Evolutionary conservation across 2,888 invertebrate species (phyloP).

Genomic region (Osedax fenrisi): DNA sequence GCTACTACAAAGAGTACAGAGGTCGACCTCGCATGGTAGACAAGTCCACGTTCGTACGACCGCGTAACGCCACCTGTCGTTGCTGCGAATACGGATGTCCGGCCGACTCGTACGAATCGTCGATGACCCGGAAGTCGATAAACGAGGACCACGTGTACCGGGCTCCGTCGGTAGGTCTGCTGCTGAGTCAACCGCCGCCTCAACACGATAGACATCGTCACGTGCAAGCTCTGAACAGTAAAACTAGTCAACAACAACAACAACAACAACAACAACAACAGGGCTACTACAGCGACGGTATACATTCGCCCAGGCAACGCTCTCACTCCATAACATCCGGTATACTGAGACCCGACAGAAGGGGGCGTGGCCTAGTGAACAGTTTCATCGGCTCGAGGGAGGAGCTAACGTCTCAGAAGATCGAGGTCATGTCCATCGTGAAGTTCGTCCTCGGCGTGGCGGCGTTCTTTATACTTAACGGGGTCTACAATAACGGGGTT

Average conservation of each 20-base stretch:
- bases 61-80: neutral
- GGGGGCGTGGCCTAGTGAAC: neutral
- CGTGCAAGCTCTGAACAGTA: neutral
- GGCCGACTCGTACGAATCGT: neutral
- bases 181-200: neutral
- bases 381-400: neutral
- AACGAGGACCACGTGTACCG: neutral
- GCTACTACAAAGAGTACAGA: neutral
- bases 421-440: neutral
- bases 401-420: neutral
- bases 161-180: neutral
- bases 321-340: neutral
- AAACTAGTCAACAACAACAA: neutral
- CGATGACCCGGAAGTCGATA: neutral
- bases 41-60: neutral
- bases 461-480: neutral
- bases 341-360: neutral
- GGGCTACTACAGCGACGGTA: neutral
- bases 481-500: neutral
- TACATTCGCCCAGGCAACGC: neutral
- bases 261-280: neutral
- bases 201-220: neutral
- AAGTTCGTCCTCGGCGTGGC: neutral
- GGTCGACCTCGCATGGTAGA: neutral
- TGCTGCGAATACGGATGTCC: neutral